Conservation (phyloP, 2,797 vertebrate genomes). For the Microctenopoma lineatum region DNA sequence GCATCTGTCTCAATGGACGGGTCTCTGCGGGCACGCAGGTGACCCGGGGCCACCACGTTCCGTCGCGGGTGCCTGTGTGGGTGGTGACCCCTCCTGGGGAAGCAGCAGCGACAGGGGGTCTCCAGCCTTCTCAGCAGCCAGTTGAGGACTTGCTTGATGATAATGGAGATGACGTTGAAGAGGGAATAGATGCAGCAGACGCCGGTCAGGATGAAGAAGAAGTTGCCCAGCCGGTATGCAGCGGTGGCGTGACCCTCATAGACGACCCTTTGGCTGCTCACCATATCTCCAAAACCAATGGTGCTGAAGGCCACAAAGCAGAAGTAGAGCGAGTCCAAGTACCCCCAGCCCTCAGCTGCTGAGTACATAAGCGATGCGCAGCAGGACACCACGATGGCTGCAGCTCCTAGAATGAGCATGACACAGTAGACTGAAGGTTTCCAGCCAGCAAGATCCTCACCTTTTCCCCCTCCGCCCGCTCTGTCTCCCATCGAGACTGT, state of each 20-base stretch:
- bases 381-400: slow-evolving; percentile 91
- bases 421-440: slow-evolving; percentile 96
- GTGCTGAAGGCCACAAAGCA: slow-evolving; percentile 98
- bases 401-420: slow-evolving; percentile 92
- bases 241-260: slow-evolving; percentile 84
- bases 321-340: slow-evolving; percentile 95
- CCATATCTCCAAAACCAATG: slow-evolving; percentile 96
- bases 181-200: slow-evolving; percentile 98
- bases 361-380: slow-evolving; percentile 94
- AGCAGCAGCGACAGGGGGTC: slow-evolving; percentile 80
- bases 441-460: slow-evolving; percentile 86
- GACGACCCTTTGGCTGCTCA: slow-evolving; percentile 89
- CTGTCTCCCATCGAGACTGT: slow-evolving; percentile 58
- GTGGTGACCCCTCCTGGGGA: slow-evolving; percentile 76
- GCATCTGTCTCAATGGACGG: slow-evolving; percentile 90
- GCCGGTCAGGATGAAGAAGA: slow-evolving; percentile 93
- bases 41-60: slow-evolving; percentile 89
- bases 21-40: slow-evolving; percentile 80
- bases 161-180: slow-evolving; percentile 96
- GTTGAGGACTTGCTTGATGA: slow-evolving; percentile 96
- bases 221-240: slow-evolving; percentile 91
- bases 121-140: slow-evolving; percentile 90
- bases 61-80: slow-evolving; percentile 82
- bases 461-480: slow-evolving; percentile 47
- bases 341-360: slow-evolving; percentile 91